Conservation (phyloP, 2,797 vertebrate species). For the Acomys russatus region DNA sequence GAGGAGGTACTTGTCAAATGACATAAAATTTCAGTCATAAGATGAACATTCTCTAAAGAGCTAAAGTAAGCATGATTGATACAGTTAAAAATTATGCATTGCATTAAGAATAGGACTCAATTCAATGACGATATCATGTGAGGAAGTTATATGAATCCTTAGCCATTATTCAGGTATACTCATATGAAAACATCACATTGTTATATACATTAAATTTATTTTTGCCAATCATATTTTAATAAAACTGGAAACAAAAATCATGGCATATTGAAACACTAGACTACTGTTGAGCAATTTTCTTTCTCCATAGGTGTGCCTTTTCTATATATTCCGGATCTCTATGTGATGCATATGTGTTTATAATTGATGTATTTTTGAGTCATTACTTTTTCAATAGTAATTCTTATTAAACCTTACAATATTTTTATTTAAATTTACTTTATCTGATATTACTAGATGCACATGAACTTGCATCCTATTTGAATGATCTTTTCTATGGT, state of each 20-base stretch:
- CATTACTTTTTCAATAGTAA: background rate
- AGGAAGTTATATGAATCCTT: background rate
- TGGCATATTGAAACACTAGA: background rate
- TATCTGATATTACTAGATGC: background rate
- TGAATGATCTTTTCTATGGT: too few relatives aligned
- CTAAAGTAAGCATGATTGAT: background rate
- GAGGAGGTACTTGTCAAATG: background rate
- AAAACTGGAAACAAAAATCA: background rate
- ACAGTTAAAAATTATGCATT: background rate
- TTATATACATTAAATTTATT: background rate
- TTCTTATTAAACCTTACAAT: background rate
- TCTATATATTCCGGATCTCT: too few relatives aligned
- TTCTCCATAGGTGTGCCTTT: background rate
- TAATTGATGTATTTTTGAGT: background rate
- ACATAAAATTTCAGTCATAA: background rate
- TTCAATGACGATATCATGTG: background rate
- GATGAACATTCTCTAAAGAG: background rate
- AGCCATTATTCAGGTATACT: background rate
- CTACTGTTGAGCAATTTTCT: background rate
- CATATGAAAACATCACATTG: background rate
- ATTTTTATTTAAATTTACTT: background rate
- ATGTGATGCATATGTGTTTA: background rate
- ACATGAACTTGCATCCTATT: background rate
- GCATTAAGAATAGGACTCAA: background rate
- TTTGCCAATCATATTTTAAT: background rate